Percentiles rank a stretch among this genome's conserved stretches.
These are phyloP conservation scores for Ommatoiulus sabulosus DNA, from an alignment of 2,888 invertebrate species.

Conservation along the genomic window DNA sequence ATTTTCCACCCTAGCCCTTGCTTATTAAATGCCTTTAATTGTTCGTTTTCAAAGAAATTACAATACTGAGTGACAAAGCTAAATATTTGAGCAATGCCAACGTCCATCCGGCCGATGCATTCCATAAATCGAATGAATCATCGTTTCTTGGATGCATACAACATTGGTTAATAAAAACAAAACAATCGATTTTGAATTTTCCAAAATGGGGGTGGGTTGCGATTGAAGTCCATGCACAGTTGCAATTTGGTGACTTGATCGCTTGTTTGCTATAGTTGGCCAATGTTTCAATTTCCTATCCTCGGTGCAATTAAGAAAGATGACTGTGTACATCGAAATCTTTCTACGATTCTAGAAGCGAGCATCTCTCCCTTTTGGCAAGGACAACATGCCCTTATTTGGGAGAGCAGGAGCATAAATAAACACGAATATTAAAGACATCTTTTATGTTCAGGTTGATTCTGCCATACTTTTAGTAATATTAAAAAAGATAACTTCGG, in stretches of 20 bases:
- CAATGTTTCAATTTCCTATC: background rate
- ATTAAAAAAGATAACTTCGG: too few relatives aligned
- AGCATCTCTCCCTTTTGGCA: background rate
- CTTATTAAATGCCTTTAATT: background rate
- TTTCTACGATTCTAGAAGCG: background rate
- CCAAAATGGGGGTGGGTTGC: background rate
- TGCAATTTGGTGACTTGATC: background rate
- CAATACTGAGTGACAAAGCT: background rate
- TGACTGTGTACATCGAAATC: background rate
- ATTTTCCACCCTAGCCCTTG: background rate
- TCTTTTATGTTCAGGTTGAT: background rate
- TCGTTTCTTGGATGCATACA: background rate
- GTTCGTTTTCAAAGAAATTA: background rate
- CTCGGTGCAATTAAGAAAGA: background rate
- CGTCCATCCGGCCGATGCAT: background rate
- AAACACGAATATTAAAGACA: background rate
- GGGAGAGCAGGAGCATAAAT: background rate
- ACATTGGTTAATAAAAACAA: background rate
- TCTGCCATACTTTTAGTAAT: too few relatives aligned
- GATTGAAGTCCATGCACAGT: background rate
- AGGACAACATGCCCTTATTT: background rate
- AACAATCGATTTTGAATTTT: constrained; percentile 15
- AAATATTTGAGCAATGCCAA: background rate
- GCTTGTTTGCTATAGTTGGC: background rate
- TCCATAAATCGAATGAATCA: background rate